A percentile compares a stretch with the other conserved stretches of the same genome.
Conservation (phyloP, 2,797 vertebrate species). For the Anableps anableps region DNA sequence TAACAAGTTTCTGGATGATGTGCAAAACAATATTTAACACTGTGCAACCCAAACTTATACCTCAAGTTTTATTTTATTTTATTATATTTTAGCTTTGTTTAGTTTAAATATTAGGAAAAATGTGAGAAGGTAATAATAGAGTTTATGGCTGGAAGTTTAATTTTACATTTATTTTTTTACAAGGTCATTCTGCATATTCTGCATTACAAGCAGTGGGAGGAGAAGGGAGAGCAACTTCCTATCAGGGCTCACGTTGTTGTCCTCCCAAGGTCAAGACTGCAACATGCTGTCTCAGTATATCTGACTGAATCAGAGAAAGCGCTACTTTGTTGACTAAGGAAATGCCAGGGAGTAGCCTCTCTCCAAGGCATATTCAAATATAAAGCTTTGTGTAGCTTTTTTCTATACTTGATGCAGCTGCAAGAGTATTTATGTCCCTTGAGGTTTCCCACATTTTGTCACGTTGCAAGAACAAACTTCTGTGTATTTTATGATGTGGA, state of each 20-base stretch:
- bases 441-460: not conserved
- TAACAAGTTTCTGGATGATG: not conserved
- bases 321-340: constrained; percentile 15
- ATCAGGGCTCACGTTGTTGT: not conserved
- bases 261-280: constrained; percentile 6
- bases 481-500: no score
- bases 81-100: not conserved
- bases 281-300: not conserved
- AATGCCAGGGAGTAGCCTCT: not conserved
- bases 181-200: not conserved
- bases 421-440: not conserved
- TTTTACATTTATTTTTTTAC: not conserved
- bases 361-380: not conserved
- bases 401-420: not conserved
- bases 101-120: not conserved
- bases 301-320: constrained; percentile 2
- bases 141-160: not conserved
- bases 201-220: constrained; percentile 3
- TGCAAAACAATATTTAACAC: not conserved
- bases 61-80: not conserved
- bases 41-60: not conserved
- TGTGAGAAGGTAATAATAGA: not conserved
- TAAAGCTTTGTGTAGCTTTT: not conserved
- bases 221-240: not conserved
- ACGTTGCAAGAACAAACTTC: not conserved